These are phyloP conservation scores for Charina bottae DNA, from an alignment of 2,113 vertebrate species.

Conservation along the genomic window DNA sequence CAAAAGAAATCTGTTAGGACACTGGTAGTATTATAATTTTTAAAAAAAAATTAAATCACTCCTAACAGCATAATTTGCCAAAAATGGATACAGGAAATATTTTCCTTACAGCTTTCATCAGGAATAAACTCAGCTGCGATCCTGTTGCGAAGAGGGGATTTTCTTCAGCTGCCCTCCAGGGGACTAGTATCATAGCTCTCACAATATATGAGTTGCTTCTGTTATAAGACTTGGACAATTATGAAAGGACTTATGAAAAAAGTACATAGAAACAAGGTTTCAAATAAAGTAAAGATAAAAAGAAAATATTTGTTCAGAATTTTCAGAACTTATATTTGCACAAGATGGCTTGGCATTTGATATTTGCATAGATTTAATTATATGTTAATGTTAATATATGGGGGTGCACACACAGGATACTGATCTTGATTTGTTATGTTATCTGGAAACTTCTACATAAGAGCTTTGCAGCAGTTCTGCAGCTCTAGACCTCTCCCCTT, in stretches of 20 bases:
- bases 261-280: not conserved
- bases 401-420: not conserved
- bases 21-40: not conserved
- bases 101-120: not conserved
- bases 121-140: not conserved
- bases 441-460: not conserved
- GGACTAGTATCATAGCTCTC: not conserved
- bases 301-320: not conserved
- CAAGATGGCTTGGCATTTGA: not conserved
- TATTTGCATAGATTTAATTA: not conserved
- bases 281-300: not conserved
- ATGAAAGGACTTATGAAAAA: not conserved
- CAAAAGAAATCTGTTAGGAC: not conserved
- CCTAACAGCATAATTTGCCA: not conserved
- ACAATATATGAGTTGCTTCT: not conserved
- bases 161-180: not conserved
- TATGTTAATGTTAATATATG: not conserved
- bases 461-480: not conserved
- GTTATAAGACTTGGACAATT: not conserved
- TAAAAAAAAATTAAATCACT: not conserved
- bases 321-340: not conserved
- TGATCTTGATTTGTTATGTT: not conserved
- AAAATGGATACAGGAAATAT: not conserved
- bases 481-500: not conserved
- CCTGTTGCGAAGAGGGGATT: not conserved